phyloP scores from a whole-genome alignment of 1,140 invertebrate species.

The Cryptotermes secundus region DNA sequence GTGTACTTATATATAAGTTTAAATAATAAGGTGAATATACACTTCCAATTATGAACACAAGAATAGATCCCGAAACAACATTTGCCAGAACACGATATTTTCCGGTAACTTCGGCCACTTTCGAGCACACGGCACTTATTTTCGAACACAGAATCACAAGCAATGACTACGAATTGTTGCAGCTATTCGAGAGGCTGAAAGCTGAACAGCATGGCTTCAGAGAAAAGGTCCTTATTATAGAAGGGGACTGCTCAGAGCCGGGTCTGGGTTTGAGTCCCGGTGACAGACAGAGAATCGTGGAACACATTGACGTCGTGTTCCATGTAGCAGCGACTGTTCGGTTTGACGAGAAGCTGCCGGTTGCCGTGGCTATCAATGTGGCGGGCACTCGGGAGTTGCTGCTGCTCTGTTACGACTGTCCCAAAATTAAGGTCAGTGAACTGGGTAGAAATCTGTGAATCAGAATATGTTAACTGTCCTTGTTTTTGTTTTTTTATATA shows the following conservation, averaged over 20 bases:
- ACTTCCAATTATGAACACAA: too few relatives aligned
- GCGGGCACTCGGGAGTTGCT: slow-evolving; percentile 56
- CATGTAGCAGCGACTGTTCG: slow-evolving; percentile 86
- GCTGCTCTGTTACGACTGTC: slow-evolving; percentile 61
- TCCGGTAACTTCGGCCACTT: too few relatives aligned
- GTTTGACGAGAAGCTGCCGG: slow-evolving; percentile 80
- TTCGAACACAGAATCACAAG: too few relatives aligned
- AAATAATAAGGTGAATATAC: too few relatives aligned
- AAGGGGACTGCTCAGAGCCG: slow-evolving; percentile 65
- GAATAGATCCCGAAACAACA: too few relatives aligned
- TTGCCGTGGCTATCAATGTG: slow-evolving; percentile 54
- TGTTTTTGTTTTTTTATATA: too few relatives aligned
- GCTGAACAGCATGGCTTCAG: slow-evolving; percentile 50
- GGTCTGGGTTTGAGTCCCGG: slow-evolving; percentile 54
- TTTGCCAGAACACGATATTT: too few relatives aligned
- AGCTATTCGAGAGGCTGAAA: slow-evolving; percentile 57
- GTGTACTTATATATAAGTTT: too few relatives aligned
- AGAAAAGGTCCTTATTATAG: slow-evolving; percentile 61
- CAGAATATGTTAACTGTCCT: too few relatives aligned
- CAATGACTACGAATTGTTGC: slow-evolving; percentile 12
- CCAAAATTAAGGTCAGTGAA: slow-evolving; percentile 44
- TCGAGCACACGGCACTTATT: too few relatives aligned
- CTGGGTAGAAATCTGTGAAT: too few relatives aligned
- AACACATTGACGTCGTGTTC: slow-evolving; percentile 54
- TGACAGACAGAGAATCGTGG: slow-evolving; percentile 34